Base-by-base conservation (phyloP, 2,888 invertebrate genomes). In the Tenthredo livida region DNA sequence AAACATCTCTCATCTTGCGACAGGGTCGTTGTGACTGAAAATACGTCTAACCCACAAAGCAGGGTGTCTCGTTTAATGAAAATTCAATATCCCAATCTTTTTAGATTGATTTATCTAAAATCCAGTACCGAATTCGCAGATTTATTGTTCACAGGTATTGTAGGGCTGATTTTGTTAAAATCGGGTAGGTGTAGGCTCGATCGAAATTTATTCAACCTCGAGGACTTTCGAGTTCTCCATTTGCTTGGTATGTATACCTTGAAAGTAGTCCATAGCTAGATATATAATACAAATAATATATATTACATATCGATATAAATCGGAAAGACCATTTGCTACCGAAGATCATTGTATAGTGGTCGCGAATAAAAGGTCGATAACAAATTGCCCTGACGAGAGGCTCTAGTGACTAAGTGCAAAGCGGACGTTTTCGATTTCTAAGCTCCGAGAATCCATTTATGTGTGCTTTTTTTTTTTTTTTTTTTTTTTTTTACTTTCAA, bases 371-470 rank as follows among this genome's bases (percentile, higher is more conserved):
- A 61, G 61, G 61, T 80, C 29, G n/a, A 21, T 47, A 10, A 80
- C 61, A 65, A 80, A 61, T 80, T 80, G 80, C 25, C 50, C 25
- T 10, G 77, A 50, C 17, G 47, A 77, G 50, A 54, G 54, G 25
- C 33, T 17, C 10, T 54, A 33, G 21, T 54, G 25, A 43, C 77
- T 77, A 54, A n/a, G 77, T 77, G 17, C 50, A 50, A 77, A 77
- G 54, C 6, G 29, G 77, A 29, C 17, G 50, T 77, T 33, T 54
- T 50, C 77, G 47, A 54, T 54, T 77, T 54, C 29, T 29, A 54
- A 33, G 50, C 54, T 50, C 50, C 50, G 33, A 77, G 17, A 54
- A 77, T 50, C 77, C 50, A 17, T 50, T 77, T 77, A 17, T 77
- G 54, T 10, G 50, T 4, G 29, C n/a, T 37, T 37, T 37, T 37